phyloP scores from a whole-genome alignment of 2,113 vertebrate species.

The Rallus limicola region DNA sequence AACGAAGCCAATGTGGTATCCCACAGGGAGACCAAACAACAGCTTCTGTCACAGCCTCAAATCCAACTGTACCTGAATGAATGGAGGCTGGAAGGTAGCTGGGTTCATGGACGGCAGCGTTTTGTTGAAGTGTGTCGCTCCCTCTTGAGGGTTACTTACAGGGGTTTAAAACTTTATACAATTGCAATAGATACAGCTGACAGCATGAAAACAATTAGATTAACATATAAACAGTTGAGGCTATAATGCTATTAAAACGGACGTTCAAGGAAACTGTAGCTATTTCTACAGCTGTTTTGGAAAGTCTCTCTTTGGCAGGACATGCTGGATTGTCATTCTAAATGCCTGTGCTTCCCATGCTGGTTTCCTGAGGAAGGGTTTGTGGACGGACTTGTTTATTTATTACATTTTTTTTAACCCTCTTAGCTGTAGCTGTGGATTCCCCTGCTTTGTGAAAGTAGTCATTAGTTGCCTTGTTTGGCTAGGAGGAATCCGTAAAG shows the following conservation, averaged over 20 bases:
- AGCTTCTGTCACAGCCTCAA: not conserved
- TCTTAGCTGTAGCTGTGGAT: slow-evolving; percentile 48
- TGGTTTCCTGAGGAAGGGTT: slow-evolving; percentile 65
- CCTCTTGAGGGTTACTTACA: not conserved
- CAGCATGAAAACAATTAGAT: slow-evolving; percentile 12
- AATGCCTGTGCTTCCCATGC: slow-evolving; percentile 49
- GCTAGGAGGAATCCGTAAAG: slow-evolving; percentile 11
- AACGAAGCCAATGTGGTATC: not conserved
- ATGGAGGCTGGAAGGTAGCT: not conserved
- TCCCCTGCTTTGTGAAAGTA: slow-evolving; percentile 22
- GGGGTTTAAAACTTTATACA: not conserved
- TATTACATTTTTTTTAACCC: slow-evolving; percentile 14
- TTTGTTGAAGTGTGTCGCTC: not conserved
- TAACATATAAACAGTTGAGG: slow-evolving; percentile 3
- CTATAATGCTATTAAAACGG: slow-evolving; percentile 1
- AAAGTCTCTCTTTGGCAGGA: slow-evolving; percentile 44
- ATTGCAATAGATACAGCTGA: not conserved
- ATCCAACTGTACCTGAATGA: not conserved
- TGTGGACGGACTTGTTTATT: slow-evolving; percentile 6
- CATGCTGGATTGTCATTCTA: slow-evolving; percentile 46
- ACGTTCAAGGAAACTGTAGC: not conserved
- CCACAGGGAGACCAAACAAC: not conserved
- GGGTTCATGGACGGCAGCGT: not conserved
- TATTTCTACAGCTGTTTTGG: slow-evolving; percentile 54
- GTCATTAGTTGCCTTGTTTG: slow-evolving; percentile 24